These are phyloP conservation scores for Syrrhaptes paradoxus DNA, from an alignment of 2,113 vertebrate genomes.

Conservation along the genomic window DNA sequence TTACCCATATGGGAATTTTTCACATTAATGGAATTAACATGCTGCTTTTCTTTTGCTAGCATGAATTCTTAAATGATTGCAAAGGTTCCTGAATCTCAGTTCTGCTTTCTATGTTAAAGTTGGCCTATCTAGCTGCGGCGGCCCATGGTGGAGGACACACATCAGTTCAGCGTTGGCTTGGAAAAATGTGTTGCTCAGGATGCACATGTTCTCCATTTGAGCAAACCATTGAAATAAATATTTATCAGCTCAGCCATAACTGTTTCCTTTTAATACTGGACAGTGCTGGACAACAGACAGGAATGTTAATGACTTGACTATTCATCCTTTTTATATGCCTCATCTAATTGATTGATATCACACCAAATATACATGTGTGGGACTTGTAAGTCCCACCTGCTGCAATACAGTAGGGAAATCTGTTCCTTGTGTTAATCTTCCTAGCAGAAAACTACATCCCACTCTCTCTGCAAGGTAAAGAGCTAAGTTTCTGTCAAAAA, in stretches of 20 bases:
- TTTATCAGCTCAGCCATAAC: not conserved
- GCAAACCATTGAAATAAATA: not conserved
- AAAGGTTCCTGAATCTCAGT: not conserved
- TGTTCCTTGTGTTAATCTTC: not conserved
- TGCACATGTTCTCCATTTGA: not conserved
- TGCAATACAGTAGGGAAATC: not conserved
- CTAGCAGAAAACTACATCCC: not conserved
- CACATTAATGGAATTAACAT: not conserved
- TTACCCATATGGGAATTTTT: not conserved
- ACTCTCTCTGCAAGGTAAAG: not conserved
- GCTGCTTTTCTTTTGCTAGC: not conserved
- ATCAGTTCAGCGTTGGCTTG: not conserved
- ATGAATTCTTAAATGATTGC: not conserved
- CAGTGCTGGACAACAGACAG: not conserved
- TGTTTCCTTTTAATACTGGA: not conserved
- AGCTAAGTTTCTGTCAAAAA: not conserved
- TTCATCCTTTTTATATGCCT: not conserved
- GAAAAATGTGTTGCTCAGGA: not conserved
- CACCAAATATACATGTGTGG: not conserved
- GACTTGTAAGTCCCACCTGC: not conserved
- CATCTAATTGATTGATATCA: slow-evolving; percentile 20
- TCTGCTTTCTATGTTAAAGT: not conserved
- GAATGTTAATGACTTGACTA: not conserved
- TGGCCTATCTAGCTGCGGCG: not conserved
- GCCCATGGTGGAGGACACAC: not conserved